Base-by-base conservation (phyloP, 2,797 vertebrate genomes). In the Ctenopoma multispine region DNA sequence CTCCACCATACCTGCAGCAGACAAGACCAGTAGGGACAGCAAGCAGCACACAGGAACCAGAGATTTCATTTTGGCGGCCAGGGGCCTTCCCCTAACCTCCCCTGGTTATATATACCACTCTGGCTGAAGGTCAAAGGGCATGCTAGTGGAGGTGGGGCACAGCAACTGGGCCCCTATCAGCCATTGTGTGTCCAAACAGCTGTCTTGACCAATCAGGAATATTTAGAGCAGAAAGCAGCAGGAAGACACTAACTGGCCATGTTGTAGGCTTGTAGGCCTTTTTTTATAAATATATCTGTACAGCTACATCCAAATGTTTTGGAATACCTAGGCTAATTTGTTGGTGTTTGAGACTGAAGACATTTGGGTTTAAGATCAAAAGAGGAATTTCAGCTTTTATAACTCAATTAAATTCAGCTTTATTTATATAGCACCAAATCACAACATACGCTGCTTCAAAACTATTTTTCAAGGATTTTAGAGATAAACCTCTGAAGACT, bases 11-110 rank as follows among this genome's bases (percentile, higher is more conserved):
- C 98, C 97, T 96, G 96, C 93, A 48, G 92, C 90, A 82, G 88
- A 80, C 48, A 96, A 90, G 79, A 94, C 92, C 90, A 98, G 94
- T 58, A 97, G 92, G 48, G 93, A 94, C 79, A 97, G 87, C 64
- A 96, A 92, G 92, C 90, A 92, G 90, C 95, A 96, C 90, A 93
- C 90, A 72, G 94, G 93, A 87, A 95, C 89, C 87, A 94, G 92
- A 69, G 92, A 91, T 94, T 94, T 97, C 98, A 99, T 99, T 94
- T 96, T 96, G 95, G 93, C 95, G 94, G 95, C 95, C 95, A 95
- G 96, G 94, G 95, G 94, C 91, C 90, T 91, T 87, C 85, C 80
- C 77, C 88, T 91, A 89, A 75, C 85, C 87, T 90, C 44, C 59
- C 72, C 70, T 36, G 14, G 90, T 90, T 95, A 96, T 99, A 96